Evolutionary conservation across 2,797 vertebrate genomes (phyloP), one percentile per base, ranked within the genome.

Genomic region (Acrossocheilus wenchowensis): DNA sequence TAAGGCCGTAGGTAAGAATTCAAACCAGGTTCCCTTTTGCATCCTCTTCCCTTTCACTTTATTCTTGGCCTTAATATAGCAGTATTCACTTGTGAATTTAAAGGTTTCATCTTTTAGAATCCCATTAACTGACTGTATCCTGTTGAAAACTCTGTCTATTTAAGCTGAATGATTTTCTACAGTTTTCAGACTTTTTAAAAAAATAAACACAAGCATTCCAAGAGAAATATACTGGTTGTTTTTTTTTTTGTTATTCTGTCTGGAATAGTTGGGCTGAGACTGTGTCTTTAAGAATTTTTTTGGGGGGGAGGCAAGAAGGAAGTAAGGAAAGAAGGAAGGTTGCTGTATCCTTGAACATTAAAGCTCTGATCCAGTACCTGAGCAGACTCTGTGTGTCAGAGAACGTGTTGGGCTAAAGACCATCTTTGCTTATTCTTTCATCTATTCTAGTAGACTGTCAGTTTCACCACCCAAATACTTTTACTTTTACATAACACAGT

Each of bases 1-100:
- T 93, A 93, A 94, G 89, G 86, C 82, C 39, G 69, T 87, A 91
- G 90, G 91, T 92, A 89, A 88, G 88, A 88, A 92, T 89, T 90
- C 86, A 73, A 84, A 87, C 89, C 73, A 78, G 82, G 79, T 81
- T 81, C 85, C 81, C 75, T 1, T 45, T 12, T 9, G 52, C 75
- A 73, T 74, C 52, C 86, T 69, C 10, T 30, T 39, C 50, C 50
- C n/a, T 78, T 50, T 79, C 19, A 34, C 43, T 81, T 68, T 68
- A 45, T 34, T 48, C 26, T 48, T 12, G 36, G 50, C 66, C 71
- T 48, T 34, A 50, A 62, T 71, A 45, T 30, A 17, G 21, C 57
- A 48, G 14, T 54, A 64, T 77, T 87, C 50, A 74, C 39, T 41
- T 23, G 9, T 71, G 36, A 62, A 69, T 77, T 48, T 84, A 23